Conservation (phyloP, 1,140 invertebrate species). For the Bactericera cockerelli region DNA sequence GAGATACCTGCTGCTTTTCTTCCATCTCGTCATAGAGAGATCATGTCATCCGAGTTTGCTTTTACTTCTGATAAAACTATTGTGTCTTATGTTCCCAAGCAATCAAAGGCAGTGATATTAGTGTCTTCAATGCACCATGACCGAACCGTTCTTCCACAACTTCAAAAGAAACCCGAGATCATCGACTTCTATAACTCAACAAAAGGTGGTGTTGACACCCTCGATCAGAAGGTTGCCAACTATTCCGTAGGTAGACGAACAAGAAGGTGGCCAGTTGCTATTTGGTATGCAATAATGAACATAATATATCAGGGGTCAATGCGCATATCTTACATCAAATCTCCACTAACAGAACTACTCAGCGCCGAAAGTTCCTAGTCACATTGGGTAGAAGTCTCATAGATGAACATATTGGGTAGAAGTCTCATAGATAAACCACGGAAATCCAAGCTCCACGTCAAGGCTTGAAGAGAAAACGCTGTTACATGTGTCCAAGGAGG, state of each 20-base stretch:
- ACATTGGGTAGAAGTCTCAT: no score
- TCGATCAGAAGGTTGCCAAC: conserved; percentile 24
- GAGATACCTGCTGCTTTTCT: conserved; percentile 26
- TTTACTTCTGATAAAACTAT: conserved; percentile 16
- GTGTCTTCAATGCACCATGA: conserved; percentile 25
- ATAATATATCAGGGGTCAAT: no score
- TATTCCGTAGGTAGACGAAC: conserved; percentile 21
- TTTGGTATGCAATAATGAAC: conserved; percentile 24
- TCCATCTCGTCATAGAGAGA: background rate
- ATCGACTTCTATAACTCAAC: conserved; percentile 24
- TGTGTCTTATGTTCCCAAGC: conserved; percentile 19
- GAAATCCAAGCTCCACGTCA: no score
- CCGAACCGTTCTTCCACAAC: no score
- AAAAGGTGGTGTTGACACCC: conserved; percentile 26
- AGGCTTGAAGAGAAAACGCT: no score
- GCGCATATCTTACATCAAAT: no score
- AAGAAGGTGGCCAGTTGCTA: conserved; percentile 24
- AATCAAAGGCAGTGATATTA: conserved; percentile 24
- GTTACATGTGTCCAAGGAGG: no score
- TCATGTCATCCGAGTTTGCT: conserved; percentile 14
- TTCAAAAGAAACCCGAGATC: conserved; percentile 24
- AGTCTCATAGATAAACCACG: no score
- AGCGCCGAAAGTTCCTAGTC: no score
- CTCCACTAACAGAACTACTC: no score
- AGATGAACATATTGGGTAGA: no score